Percentiles rank a stretch among this genome's conserved stretches.
Evolutionary conservation across 2,888 invertebrate species (phyloP).

Genomic region (Andrena bucephala): DNA sequence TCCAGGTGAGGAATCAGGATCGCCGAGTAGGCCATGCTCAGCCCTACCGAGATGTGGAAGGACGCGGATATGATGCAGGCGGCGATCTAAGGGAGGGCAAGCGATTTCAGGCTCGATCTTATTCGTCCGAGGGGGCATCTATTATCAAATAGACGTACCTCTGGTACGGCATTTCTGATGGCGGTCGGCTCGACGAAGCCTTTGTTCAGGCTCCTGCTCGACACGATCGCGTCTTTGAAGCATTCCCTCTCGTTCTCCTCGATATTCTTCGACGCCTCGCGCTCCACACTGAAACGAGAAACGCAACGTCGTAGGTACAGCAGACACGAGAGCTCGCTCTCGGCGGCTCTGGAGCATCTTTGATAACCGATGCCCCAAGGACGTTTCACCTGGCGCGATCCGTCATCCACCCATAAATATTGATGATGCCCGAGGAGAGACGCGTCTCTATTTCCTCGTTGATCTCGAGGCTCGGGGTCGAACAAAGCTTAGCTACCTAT

Average conservation of each 20-base stretch:
- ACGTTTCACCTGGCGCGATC: too few relatives aligned
- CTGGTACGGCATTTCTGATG: conserved; percentile 78
- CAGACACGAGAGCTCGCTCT: too few relatives aligned
- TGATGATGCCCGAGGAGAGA: not conserved
- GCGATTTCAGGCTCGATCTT: not conserved
- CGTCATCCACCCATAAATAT: conserved; percentile 1
- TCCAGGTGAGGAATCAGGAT: conserved; percentile 86
- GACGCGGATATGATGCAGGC: conserved; percentile 86
- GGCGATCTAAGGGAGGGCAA: conserved; percentile 83
- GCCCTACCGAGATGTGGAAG: conserved; percentile 88
- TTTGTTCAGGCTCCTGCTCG: conserved; percentile 81
- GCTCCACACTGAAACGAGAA: conserved; percentile 77
- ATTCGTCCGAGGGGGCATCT: too few relatives aligned
- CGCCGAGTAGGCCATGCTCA: conserved; percentile 87
- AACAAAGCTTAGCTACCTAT: too few relatives aligned
- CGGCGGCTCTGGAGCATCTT: too few relatives aligned
- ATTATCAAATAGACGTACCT: conserved; percentile 65
- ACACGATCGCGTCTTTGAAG: conserved; percentile 83
- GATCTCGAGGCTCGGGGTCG: not conserved
- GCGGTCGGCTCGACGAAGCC: conserved; percentile 78
- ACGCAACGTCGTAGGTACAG: too few relatives aligned
- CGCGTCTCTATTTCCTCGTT: not conserved
- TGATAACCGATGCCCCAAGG: too few relatives aligned
- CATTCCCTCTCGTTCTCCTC: conserved; percentile 82
- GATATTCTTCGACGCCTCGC: conserved; percentile 83